These are phyloP conservation scores for Muscidifurax raptorellus DNA, from an alignment of 1,140 invertebrate genomes.

Conservation along the genomic window DNA sequence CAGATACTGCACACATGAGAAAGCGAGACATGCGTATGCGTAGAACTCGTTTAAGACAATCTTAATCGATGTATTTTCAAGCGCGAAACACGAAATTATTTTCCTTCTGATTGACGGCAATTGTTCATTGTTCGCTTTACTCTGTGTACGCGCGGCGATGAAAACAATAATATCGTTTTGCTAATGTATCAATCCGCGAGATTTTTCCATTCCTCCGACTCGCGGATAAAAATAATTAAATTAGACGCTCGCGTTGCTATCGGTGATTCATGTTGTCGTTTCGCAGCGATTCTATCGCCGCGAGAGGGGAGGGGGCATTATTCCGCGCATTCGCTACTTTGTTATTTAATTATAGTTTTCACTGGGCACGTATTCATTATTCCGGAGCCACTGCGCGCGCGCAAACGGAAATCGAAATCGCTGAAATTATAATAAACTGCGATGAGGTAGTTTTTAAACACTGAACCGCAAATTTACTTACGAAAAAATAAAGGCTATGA, in stretches of 20 bases:
- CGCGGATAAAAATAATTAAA: slow-evolving; percentile 22
- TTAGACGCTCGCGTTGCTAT: background rate
- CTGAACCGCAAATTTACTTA: background rate
- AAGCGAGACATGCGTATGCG: background rate
- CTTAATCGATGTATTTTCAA: slow-evolving; percentile 16
- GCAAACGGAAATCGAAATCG: background rate
- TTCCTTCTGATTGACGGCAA: slow-evolving; percentile 30
- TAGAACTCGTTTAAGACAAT: slow-evolving; percentile 10
- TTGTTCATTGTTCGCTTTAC: slow-evolving; percentile 29
- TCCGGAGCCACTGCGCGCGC: too few species aligned
- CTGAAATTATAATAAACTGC: background rate
- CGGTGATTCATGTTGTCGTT: too few species aligned
- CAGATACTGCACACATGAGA: background rate
- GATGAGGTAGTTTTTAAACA: too few species aligned
- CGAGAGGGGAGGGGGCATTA: too few species aligned
- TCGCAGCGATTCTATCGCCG: too few species aligned
- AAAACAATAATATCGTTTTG: background rate
- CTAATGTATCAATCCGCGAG: background rate
- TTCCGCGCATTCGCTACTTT: background rate
- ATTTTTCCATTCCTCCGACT: background rate
- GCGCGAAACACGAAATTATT: slow-evolving; percentile 34
- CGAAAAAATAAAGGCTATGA: background rate
- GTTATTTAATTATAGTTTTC: background rate
- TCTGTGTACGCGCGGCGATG: background rate
- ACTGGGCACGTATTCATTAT: too few species aligned